Evolutionary conservation across 2,888 invertebrate species (phyloP).

Genomic region (Lathronympha strigana): DNA sequence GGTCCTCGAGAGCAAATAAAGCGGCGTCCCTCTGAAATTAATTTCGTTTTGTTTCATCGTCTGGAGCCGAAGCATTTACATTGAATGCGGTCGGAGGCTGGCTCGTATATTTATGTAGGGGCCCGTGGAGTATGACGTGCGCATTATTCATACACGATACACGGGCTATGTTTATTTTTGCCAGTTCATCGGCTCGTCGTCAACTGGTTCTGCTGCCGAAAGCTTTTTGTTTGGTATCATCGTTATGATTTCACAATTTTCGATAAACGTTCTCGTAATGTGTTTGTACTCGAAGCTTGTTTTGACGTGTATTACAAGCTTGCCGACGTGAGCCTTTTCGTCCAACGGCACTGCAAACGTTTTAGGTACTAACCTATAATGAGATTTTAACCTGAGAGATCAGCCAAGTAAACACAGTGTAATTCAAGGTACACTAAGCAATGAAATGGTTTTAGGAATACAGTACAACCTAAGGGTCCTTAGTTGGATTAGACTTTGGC

Average conservation of each 20-base stretch:
- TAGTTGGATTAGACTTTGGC: too few species aligned
- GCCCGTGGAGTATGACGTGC: conserved; percentile 77
- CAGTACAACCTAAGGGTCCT: too few species aligned
- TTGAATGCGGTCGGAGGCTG: conserved; percentile 82
- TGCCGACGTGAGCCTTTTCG: background rate
- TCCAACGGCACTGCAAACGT: background rate
- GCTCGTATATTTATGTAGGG: conserved; percentile 81
- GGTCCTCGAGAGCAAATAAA: conserved; percentile 71
- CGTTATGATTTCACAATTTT: conserved; percentile 36
- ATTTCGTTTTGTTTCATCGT: conserved; percentile 83
- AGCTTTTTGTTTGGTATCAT: conserved; percentile 43
- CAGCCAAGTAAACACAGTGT: background rate
- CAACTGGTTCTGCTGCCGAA: conserved; percentile 45
- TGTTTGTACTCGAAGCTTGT: conserved; percentile 3
- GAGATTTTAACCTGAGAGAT: too few species aligned
- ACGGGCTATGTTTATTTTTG: conserved; percentile 77
- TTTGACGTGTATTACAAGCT: background rate
- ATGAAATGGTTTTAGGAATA: background rate
- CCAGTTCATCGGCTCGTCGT: conserved; percentile 74
- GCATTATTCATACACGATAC: conserved; percentile 81
- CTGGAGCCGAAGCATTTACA: conserved; percentile 80
- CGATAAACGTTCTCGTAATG: conserved; percentile 12
- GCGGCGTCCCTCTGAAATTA: conserved; percentile 80
- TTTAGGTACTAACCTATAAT: background rate
- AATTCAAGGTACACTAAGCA: too few species aligned